phyloP scores from a whole-genome alignment of 2,113 vertebrate genomes.

The Scalopus aquaticus region DNA sequence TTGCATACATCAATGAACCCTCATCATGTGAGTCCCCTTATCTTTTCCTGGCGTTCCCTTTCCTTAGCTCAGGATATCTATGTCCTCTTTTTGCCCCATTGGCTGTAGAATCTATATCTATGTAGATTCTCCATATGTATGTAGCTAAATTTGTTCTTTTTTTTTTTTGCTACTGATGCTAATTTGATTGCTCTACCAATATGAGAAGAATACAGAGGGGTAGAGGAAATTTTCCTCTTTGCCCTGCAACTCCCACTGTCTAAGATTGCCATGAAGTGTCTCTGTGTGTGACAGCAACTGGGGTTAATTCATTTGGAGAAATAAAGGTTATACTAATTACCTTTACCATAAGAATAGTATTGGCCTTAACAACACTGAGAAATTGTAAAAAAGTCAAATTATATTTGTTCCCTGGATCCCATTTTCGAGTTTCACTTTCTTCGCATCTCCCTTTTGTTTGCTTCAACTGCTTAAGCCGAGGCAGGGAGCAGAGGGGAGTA shows the following conservation, averaged over 20 bases:
- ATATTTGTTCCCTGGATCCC: background rate
- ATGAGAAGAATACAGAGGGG: background rate
- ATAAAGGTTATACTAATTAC: background rate
- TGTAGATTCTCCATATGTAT: background rate
- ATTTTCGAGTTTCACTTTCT: background rate
- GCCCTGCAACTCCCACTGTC: background rate
- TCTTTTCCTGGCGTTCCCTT: background rate
- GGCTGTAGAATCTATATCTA: background rate
- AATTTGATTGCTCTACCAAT: background rate
- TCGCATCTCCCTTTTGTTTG: background rate
- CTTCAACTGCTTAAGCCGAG: background rate
- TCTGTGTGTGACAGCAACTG: background rate
- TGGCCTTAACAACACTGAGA: conserved; percentile 1
- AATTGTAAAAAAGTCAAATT: background rate
- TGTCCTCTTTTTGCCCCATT: background rate
- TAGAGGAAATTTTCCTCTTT: background rate
- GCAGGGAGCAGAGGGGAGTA: background rate
- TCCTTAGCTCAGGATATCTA: background rate
- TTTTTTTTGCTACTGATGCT: background rate
- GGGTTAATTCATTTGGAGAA: background rate
- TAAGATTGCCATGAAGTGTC: background rate
- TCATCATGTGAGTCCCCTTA: background rate
- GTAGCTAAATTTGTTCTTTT: background rate
- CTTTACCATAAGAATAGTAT: background rate
- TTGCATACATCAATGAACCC: background rate